Evolutionary conservation across 2,888 invertebrate species (phyloP), one percentile per base, ranked within the genome.

Genomic region (Polydrusus pterygomalis): DNA sequence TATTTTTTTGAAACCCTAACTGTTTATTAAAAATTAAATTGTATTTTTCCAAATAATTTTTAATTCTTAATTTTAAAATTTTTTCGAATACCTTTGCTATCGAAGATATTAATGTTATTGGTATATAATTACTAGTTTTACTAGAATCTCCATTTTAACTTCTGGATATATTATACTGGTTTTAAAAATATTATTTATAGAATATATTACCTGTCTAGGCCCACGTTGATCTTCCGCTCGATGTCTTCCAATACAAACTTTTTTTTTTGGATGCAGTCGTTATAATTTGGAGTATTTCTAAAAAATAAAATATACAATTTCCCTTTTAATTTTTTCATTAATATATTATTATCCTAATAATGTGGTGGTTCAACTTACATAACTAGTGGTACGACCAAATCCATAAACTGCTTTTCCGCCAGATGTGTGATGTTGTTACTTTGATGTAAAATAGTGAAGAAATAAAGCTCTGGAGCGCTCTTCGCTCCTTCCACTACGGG

Each of bases 401-500:
- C 97, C 81, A 93, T 93, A 86, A 97, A 97, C 83, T 97, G 95
- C 84, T 97, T 97, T 81, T 97, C 97, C 85, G 98, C 91, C 84
- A 98, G 90, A 86, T 96, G 96, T 11, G 97, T 95, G 69, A 98
- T 96, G 74, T 95, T 95, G 86, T 98, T 98, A 34, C 96, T 95
- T 87, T 98, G 96, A 80, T 96, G 95, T 10, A 97, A 96, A 8
- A 96, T 93, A 85, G 95, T 95, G 85, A 99, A 98, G 89, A 98
- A 99, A 87, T 97, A 94, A 77, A 98, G 93, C 78, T 95, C 96
- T 18, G 96, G 95, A 1, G 93, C 92, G 0, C 90, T 91, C 88
- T 96, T 96, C 80, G 84, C 81, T 6, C 94, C 95, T 87, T 99
- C 99, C 0, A 94, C 94, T 38, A 96, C 93, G 0, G 97, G 97